phyloP scores from a whole-genome alignment of 2,797 vertebrate genomes.

The Hemitrygon akajei region DNA sequence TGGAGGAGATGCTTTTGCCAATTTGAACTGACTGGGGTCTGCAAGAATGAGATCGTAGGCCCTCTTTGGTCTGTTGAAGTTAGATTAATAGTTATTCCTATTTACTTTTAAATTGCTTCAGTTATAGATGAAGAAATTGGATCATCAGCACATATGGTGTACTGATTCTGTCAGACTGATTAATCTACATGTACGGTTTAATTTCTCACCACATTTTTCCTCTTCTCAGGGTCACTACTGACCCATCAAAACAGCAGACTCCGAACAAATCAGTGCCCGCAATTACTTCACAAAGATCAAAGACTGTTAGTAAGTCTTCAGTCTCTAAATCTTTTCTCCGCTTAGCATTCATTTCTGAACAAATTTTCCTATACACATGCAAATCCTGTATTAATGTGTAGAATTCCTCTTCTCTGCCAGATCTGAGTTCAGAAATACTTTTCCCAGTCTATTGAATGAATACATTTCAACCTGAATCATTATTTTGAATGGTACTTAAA shows the following conservation, averaged over 20 bases:
- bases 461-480: background rate
- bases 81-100: conserved; percentile 5
- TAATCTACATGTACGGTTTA: conserved; percentile 59
- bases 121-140: conserved; percentile 6
- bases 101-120: conserved; percentile 26
- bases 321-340: conserved; percentile 50
- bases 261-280: conserved; percentile 64
- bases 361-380: conserved; percentile 37
- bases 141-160: conserved; percentile 29
- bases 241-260: conserved; percentile 69
- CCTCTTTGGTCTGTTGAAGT: conserved; percentile 23
- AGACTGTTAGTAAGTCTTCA: conserved; percentile 74
- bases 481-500: background rate
- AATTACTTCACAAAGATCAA: conserved; percentile 63
- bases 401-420: conserved; percentile 54
- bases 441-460: background rate
- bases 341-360: conserved; percentile 43
- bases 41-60: background rate
- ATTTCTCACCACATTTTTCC: conserved; percentile 58
- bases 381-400: conserved; percentile 43
- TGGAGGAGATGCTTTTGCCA: too few species aligned
- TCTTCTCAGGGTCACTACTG: conserved; percentile 71
- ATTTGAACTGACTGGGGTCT: too few species aligned
- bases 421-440: conserved; percentile 57
- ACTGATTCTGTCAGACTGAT: conserved; percentile 39